These are phyloP conservation scores for Acanthosoma haemorrhoidale DNA, from an alignment of 2,888 invertebrate genomes.

Conservation along the genomic window DNA sequence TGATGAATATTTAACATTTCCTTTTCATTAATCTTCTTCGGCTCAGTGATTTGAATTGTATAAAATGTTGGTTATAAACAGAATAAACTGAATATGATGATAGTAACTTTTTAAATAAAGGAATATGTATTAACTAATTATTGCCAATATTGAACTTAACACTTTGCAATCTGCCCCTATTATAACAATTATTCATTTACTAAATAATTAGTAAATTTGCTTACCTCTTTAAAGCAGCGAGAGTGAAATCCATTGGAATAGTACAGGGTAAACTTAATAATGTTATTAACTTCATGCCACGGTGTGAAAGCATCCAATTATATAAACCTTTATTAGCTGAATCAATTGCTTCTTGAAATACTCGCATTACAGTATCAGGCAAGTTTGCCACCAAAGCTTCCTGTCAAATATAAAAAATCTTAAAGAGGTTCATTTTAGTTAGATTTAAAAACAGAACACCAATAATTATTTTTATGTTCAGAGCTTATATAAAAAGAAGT, in stretches of 20 bases:
- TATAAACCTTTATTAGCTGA: conserved; percentile 84
- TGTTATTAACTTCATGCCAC: conserved; percentile 73
- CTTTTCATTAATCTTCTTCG: too few relatives aligned
- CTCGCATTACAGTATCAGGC: conserved; percentile 82
- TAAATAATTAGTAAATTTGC: conserved; percentile 29
- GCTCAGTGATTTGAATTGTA: too few relatives aligned
- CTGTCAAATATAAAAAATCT: conserved; percentile 50
- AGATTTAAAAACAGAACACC: too few relatives aligned
- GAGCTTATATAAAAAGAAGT: too few relatives aligned
- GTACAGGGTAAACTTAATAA: conserved; percentile 78
- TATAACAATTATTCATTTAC: neutral
- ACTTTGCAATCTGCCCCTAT: neutral
- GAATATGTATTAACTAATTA: neutral
- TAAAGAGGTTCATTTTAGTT: too few relatives aligned
- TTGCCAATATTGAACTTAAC: neutral
- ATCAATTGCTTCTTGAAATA: conserved; percentile 89
- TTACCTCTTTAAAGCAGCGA: conserved; percentile 80
- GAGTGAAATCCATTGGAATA: conserved; percentile 80
- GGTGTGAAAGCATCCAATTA: conserved; percentile 83
- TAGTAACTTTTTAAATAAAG: neutral
- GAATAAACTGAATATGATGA: neutral
- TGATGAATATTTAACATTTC: too few relatives aligned
- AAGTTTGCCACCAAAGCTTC: conserved; percentile 82
- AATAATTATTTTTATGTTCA: too few relatives aligned
- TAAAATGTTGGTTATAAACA: neutral